Evolutionary conservation across 2,797 vertebrate genomes (phyloP).

Genomic region (Megaceryle alcyon): DNA sequence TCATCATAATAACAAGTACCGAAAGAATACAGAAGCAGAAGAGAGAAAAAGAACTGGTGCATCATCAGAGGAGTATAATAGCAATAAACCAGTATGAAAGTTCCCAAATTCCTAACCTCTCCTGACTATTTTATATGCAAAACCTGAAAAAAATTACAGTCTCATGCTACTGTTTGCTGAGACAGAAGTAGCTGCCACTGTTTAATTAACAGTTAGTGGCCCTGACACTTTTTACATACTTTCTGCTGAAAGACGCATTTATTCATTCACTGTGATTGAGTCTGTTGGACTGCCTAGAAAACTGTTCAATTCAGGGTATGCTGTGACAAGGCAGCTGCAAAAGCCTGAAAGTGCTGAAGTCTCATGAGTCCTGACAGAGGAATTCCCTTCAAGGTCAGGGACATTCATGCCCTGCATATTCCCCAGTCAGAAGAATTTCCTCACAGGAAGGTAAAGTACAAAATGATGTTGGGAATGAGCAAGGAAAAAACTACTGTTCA

Average conservation of each 20-base stretch:
- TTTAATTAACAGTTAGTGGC: neutral
- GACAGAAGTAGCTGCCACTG: neutral
- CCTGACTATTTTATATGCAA: neutral
- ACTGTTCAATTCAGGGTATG: fast-evolving
- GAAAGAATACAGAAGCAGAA: neutral
- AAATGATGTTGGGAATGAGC: neutral
- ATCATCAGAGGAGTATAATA: neutral
- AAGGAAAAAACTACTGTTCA: neutral
- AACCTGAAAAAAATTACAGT: neutral
- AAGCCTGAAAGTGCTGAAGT: neutral
- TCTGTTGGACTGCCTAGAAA: neutral
- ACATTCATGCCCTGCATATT: neutral
- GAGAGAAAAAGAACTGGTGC: neutral
- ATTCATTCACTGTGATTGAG: neutral
- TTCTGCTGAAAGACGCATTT: neutral
- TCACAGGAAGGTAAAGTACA: neutral
- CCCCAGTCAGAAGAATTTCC: neutral
- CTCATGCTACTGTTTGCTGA: neutral
- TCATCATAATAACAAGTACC: neutral
- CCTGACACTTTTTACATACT: neutral
- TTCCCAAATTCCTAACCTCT: neutral
- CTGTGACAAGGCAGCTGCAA: neutral
- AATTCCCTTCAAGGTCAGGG: constrained; percentile 26
- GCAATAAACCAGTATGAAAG: neutral
- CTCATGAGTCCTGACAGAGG: neutral